Evolutionary conservation across 1,140 invertebrate genomes (phyloP), one percentile per base, ranked within the genome.

Genomic region (Drosophila nigrodunni): DNA sequence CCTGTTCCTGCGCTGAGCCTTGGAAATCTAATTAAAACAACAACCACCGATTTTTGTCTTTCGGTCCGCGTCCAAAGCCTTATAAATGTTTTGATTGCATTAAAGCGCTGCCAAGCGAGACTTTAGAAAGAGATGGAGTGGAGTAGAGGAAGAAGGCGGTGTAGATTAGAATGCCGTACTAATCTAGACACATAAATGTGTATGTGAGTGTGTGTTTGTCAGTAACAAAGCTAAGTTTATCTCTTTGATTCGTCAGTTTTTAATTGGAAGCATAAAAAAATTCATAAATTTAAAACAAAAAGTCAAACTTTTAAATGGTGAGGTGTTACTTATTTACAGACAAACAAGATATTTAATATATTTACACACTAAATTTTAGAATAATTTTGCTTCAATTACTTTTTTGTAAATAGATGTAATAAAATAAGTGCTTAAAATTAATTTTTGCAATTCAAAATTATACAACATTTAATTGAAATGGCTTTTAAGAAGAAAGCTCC

Each of bases 41-140:
- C 85, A 88, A 88, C 85, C 85, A 88, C 85, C 85, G 77, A 89
- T 88, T 88, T 89, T 89, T 89, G 85, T 88, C 80, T 85, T 89
- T 88, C 50, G 68, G 62, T 65, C 69, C 35, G 65, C 69, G 74
- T 74, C 80, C 70, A 87, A 88, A 88, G 83, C 85, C 85, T 89
- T 88, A 88, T 85, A 88, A 88, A 88, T 88, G 83, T 88, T 88
- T 88, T 89, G 83, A 88, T 88, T 88, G 83, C 83, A 89, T 88
- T 88, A 88, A 87, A 89, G 80, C 67, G 85, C 83, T 78, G 74
- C 85, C 85, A 88, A 89, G 80, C 83, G 85, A 89, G 67, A 85
- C 83, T 25, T 39, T 39, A 35, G 13, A 44, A 43, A 25, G n/a
- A 7, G n/a, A 18, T 18, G 30, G 58, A 46, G 57, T 18, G 5